These are phyloP conservation scores for Melinaea marsaeus DNA, from an alignment of 2,888 invertebrate genomes.

Conservation along the genomic window DNA sequence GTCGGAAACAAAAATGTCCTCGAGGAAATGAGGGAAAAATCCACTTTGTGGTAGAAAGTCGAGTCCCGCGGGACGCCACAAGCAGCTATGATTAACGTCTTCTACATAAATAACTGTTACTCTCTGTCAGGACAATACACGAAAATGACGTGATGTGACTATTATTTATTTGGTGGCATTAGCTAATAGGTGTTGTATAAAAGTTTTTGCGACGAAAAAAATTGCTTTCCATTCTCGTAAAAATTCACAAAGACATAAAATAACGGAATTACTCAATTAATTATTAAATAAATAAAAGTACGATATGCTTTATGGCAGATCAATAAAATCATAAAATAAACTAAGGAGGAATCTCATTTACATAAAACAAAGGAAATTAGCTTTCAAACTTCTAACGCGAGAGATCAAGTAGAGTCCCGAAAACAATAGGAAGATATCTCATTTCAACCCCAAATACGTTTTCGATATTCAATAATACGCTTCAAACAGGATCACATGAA, in stretches of 20 bases:
- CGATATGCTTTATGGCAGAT: neutral
- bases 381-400: constrained; percentile 53
- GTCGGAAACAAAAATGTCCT: constrained; percentile 58
- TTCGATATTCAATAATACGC: constrained; percentile 69
- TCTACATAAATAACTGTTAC: constrained; percentile 44
- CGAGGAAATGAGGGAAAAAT: constrained; percentile 61
- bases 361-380: constrained; percentile 50
- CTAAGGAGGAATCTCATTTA: constrained; percentile 19
- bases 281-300: neutral
- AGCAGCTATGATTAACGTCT: constrained; percentile 55
- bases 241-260: neutral
- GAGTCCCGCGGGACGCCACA: constrained; percentile 40
- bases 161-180: constrained; percentile 27
- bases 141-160: constrained; percentile 21
- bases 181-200: constrained; percentile 18
- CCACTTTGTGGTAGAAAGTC: constrained; percentile 39
- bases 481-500: constrained; percentile 61
- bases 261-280: neutral
- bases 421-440: constrained; percentile 64
- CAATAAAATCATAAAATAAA: constrained; percentile 10
- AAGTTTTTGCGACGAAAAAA: neutral
- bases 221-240: constrained; percentile 1
- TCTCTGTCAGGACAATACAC: constrained; percentile 29
- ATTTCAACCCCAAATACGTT: constrained; percentile 67
- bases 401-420: constrained; percentile 50